These are phyloP conservation scores for Rhynchomys soricoides DNA, from an alignment of 2,113 vertebrate genomes.

Conservation along the genomic window DNA sequence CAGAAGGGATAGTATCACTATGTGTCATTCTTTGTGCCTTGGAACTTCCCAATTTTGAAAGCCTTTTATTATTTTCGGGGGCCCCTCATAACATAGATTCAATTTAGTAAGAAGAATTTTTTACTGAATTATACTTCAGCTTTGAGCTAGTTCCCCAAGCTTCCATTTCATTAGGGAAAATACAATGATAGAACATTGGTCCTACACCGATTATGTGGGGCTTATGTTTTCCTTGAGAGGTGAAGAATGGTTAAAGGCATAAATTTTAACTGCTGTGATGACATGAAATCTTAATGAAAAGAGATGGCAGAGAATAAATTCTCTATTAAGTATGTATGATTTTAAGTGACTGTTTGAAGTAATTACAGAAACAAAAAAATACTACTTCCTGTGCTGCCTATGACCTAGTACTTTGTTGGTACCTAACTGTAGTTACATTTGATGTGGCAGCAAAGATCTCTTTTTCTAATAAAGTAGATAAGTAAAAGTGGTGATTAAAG, in stretches of 20 bases:
- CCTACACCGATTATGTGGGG: slow-evolving; percentile 32
- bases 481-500: slow-evolving; percentile 75
- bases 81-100: neutral
- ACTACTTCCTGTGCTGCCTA: slow-evolving; percentile 76
- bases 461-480: slow-evolving; percentile 73
- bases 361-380: slow-evolving; percentile 72
- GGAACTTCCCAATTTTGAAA: slow-evolving; percentile 54
- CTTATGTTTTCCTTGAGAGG: slow-evolving; percentile 52
- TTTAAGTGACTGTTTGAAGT: slow-evolving; percentile 69
- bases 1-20: neutral
- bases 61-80: neutral
- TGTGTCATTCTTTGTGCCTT: slow-evolving; percentile 27
- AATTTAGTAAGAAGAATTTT: slow-evolving; percentile 19
- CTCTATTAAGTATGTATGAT: slow-evolving; percentile 54
- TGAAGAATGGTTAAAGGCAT: neutral
- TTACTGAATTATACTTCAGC: neutral
- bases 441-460: slow-evolving; percentile 67
- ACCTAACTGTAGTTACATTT: slow-evolving; percentile 70
- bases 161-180: slow-evolving; percentile 56
- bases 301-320: slow-evolving; percentile 72
- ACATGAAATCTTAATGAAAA: slow-evolving; percentile 76
- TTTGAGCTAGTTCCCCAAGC: slow-evolving; percentile 46
- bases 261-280: slow-evolving; percentile 57
- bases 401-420: slow-evolving; percentile 63
- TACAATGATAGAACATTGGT: slow-evolving; percentile 9